phyloP scores from a whole-genome alignment of 2,113 vertebrate genomes.

The Apeltes quadracus region DNA sequence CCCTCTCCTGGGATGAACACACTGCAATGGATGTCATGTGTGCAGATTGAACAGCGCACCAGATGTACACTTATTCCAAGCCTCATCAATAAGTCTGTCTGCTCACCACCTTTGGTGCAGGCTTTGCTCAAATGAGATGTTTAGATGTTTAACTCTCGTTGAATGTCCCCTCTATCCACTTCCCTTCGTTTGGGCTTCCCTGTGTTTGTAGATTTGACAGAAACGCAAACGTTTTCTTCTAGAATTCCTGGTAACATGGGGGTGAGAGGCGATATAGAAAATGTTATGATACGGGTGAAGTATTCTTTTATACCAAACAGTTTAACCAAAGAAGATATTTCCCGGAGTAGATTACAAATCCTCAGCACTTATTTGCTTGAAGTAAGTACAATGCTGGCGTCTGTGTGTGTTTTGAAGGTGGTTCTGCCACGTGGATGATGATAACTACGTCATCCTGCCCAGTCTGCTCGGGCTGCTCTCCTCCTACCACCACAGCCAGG shows the following conservation, averaged over 20 bases:
- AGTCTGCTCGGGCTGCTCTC: constrained; percentile 86
- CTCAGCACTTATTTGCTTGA: no score
- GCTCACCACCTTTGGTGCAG: no score
- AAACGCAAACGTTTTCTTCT: not conserved
- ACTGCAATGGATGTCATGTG: no score
- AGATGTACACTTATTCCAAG: no score
- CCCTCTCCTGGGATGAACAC: no score
- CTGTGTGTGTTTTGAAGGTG: constrained; percentile 80
- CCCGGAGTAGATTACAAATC: not conserved
- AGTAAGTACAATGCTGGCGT: not conserved
- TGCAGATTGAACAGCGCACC: no score
- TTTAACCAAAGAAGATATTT: not conserved
- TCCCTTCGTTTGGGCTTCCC: not conserved
- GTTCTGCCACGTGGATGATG: constrained; percentile 99
- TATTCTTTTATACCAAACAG: not conserved
- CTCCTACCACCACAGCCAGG: constrained; percentile 91
- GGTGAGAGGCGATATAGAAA: not conserved
- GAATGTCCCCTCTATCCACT: no score
- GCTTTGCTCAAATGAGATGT: not conserved
- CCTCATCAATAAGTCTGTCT: no score
- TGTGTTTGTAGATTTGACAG: no score
- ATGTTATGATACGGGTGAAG: no score
- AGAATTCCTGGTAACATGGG: not conserved
- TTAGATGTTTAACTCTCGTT: not conserved
- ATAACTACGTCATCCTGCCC: constrained; percentile 92